phyloP scores from a whole-genome alignment of 2,113 vertebrate genomes.

The Lontra canadensis region DNA sequence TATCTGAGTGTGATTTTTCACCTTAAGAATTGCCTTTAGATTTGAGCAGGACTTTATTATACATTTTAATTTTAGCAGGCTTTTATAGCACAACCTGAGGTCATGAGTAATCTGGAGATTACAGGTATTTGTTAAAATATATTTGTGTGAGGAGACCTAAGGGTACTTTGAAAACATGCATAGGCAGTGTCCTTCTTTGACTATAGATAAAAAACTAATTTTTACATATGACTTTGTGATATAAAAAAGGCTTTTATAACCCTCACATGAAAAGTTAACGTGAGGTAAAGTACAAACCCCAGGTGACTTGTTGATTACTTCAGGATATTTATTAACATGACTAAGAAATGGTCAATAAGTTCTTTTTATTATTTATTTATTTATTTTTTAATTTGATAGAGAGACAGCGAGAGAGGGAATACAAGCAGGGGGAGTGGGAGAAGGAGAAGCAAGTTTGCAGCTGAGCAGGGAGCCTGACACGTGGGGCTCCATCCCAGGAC shows the following conservation, averaged over 20 bases:
- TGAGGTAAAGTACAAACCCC: not conserved
- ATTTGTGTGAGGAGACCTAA: not conserved
- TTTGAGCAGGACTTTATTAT: slow-evolving; percentile 28
- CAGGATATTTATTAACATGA: not conserved
- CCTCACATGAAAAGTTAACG: not conserved
- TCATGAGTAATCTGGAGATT: not conserved
- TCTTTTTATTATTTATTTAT: not conserved
- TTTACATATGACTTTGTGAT: slow-evolving; percentile 5
- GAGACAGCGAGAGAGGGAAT: too few relatives aligned
- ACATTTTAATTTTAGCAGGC: not conserved
- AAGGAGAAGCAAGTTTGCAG: too few relatives aligned
- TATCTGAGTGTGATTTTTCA: not conserved
- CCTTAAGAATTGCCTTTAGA: slow-evolving; percentile 1
- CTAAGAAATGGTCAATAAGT: not conserved
- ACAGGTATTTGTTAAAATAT: not conserved
- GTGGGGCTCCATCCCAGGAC: too few relatives aligned
- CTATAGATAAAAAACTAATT: not conserved
- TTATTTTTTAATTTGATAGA: too few relatives aligned
- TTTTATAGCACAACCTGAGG: not conserved
- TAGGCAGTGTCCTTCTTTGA: not conserved
- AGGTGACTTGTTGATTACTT: slow-evolving; percentile 16
- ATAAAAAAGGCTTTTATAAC: not conserved
- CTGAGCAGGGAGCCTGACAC: too few relatives aligned
- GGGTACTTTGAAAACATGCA: not conserved
- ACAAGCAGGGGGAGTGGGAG: too few relatives aligned